These are phyloP conservation scores for Megaceryle alcyon DNA, from an alignment of 2,797 vertebrate genomes.

Conservation along the genomic window DNA sequence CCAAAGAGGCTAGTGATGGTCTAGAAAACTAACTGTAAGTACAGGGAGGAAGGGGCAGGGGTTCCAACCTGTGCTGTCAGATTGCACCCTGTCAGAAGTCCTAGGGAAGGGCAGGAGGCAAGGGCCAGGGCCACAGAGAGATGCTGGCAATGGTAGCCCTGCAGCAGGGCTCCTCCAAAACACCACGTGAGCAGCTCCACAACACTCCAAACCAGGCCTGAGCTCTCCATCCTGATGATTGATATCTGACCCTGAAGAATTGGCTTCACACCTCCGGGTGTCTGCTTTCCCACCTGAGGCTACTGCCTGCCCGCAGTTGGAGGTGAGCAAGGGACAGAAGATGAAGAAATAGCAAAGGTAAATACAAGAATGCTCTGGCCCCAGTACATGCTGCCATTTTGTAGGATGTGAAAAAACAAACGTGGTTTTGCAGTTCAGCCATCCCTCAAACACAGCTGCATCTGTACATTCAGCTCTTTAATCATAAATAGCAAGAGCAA, in stretches of 20 bases:
- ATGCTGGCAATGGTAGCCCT: background rate
- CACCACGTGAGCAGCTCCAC: background rate
- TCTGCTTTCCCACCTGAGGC: background rate
- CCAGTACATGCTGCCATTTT: background rate
- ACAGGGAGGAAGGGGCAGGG: background rate
- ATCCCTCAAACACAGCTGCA: background rate
- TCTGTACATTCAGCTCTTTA: background rate
- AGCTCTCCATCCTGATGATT: background rate
- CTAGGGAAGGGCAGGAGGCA: background rate
- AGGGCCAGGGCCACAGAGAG: background rate
- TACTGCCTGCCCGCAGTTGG: fast-evolving
- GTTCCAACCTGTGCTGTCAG: background rate
- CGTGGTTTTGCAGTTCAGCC: background rate
- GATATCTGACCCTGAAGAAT: background rate
- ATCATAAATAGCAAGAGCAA: background rate
- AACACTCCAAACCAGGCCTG: background rate
- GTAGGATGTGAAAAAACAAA: background rate
- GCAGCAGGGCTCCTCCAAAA: fast-evolving
- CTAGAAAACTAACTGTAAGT: background rate
- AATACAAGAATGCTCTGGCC: fast-evolving
- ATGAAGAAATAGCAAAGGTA: background rate
- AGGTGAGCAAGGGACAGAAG: background rate
- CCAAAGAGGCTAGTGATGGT: background rate
- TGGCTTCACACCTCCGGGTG: background rate
- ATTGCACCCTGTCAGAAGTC: too few species aligned